These are phyloP conservation scores for Muraenolepis orangiensis DNA, from an alignment of 2,797 vertebrate species.

Conservation along the genomic window DNA sequence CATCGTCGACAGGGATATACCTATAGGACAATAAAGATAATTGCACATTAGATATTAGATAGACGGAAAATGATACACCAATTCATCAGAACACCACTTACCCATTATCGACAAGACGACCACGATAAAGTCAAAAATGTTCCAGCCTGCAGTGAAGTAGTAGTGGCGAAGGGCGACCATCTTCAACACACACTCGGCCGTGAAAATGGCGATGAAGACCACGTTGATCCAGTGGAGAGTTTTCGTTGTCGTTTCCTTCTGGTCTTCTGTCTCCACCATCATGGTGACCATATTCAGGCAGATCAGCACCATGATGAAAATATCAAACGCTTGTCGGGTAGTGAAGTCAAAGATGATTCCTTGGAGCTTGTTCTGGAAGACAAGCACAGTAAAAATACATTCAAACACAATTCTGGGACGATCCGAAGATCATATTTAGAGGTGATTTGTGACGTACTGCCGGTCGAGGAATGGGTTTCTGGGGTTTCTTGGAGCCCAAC, in stretches of 20 bases:
- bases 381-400: neutral
- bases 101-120: constrained; percentile 95
- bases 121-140: constrained; percentile 96
- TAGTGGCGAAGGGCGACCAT: constrained; percentile 90
- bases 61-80: neutral
- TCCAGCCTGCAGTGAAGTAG: constrained; percentile 96
- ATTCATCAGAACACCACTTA: constrained; percentile 63
- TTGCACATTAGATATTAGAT: neutral
- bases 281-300: constrained; percentile 96
- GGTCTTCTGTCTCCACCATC: constrained; percentile 94
- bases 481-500: constrained; percentile 96
- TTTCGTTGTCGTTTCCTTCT: constrained; percentile 55
- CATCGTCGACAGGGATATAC: constrained; percentile 79
- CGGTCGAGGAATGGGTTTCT: constrained; percentile 96
- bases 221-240: constrained; percentile 77
- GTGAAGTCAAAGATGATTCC: constrained; percentile 91
- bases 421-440: neutral
- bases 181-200: constrained; percentile 89
- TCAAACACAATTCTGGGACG: neutral
- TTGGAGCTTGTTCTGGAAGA: constrained; percentile 95
- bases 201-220: constrained; percentile 87
- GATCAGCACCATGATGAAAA: constrained; percentile 94
- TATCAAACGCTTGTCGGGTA: constrained; percentile 91
- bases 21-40: constrained; percentile 59
- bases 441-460: constrained; percentile 66